Percentiles rank a stretch among this genome's conserved stretches.
These are phyloP conservation scores for Laterallus jamaicensis DNA, from an alignment of 2,113 vertebrate species.

Conservation along the genomic window DNA sequence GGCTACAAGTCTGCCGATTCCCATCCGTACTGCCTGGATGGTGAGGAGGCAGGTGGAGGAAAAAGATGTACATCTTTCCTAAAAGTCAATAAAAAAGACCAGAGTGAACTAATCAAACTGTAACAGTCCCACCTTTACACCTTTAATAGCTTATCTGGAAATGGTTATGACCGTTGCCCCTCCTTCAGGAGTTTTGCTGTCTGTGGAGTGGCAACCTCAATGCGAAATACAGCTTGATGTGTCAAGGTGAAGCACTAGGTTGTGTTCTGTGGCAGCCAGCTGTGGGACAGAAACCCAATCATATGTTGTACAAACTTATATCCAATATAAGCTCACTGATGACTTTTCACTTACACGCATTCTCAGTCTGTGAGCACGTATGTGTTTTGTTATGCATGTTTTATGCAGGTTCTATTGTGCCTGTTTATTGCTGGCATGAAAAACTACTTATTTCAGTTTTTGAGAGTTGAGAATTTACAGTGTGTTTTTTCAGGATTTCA, in stretches of 20 bases:
- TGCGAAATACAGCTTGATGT: accelerated
- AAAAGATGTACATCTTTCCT: neutral
- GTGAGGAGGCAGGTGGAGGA: neutral
- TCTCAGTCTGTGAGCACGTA: neutral
- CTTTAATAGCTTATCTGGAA: neutral
- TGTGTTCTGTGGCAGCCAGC: neutral
- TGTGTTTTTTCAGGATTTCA: neutral
- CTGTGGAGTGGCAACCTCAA: neutral
- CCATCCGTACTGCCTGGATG: neutral
- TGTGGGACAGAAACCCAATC: neutral
- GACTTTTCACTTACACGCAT: neutral
- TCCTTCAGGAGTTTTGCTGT: neutral
- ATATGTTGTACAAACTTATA: neutral
- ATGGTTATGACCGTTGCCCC: neutral
- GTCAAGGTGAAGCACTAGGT: neutral
- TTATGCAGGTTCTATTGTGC: neutral
- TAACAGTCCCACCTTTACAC: neutral
- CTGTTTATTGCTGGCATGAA: neutral
- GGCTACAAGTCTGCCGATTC: neutral
- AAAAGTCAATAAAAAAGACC: neutral
- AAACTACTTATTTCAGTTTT: neutral
- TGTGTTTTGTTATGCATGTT: neutral
- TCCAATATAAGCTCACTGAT: neutral
- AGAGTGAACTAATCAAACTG: neutral
- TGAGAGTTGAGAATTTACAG: neutral